Base-by-base conservation (phyloP, 2,113 vertebrate genomes). In the Phalacrocorax pelagicus region DNA sequence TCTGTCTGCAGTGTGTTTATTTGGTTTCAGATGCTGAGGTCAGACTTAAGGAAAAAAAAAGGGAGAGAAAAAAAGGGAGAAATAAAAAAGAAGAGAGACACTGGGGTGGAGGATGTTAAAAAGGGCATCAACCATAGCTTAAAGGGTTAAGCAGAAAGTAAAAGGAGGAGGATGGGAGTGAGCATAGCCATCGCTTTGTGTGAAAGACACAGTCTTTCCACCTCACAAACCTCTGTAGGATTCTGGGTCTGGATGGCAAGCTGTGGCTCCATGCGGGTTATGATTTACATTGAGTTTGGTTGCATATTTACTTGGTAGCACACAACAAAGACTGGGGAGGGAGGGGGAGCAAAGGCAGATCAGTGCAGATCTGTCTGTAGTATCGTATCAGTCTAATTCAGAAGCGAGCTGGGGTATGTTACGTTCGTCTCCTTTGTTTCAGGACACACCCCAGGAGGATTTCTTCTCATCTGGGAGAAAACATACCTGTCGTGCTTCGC, bases 261-360 rank as follows among this genome's bases (percentile, higher is more conserved):
- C 86, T 93, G 85, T 93, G 91, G 75, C 77, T 95, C 94, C 94
- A 95, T 86, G 85, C 67, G n/a, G 86, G 78, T 96, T 97, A 97
- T 94, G 75, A 93, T 96, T 95, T 85, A 91, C 95, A 92, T 67
- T 81, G 86, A 96, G 94, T 97, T 95, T 86, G 86, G 91, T n/a
- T 95, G 94, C 90, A 87, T 77, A 96, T 97, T 97, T 97, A 86
- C 94, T 95, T 94, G 90, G 93, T 97, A 97, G 88, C 89, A 54
- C 79, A 97, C 63, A 91, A 96, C 91, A 97, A 92, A 96, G 96
- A 81, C 86, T 6, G 70, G 49, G 57, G 83, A 97, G 94, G 87
- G 77, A 86, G 87, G 96, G 92, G 95, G 85, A 94, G 81, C 0
- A 2, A 70, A 85, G 74, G 34, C 46, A 92, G 82, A 96, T 80